Evolutionary conservation across 2,797 vertebrate species (phyloP).

Genomic region (Champsocephalus esox): DNA sequence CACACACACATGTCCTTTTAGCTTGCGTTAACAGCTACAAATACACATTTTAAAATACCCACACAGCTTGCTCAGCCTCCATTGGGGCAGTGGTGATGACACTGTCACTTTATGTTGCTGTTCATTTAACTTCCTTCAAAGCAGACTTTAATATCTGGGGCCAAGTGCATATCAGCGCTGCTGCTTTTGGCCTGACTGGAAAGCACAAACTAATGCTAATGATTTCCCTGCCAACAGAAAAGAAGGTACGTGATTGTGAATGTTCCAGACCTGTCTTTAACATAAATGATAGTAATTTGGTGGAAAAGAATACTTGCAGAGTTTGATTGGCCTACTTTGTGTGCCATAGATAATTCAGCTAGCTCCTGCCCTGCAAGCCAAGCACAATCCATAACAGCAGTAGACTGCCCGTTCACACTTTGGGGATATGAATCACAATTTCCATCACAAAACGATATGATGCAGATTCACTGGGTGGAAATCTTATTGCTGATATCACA

Average conservation of each 20-base stretch:
- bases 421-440: too few relatives aligned
- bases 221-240: conserved; percentile 57
- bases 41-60: conserved; percentile 33
- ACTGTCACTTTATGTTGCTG: conserved; percentile 63
- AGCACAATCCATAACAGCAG: conserved; percentile 39
- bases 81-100: conserved; percentile 45
- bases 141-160: conserved; percentile 66
- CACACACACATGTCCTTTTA: conserved; percentile 24
- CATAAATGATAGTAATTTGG: conserved; percentile 66
- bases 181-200: conserved; percentile 38
- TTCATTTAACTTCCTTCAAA: conserved; percentile 64
- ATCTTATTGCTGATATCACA: too few relatives aligned
- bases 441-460: too few relatives aligned
- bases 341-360: conserved; percentile 46
- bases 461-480: too few relatives aligned
- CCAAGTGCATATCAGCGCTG: conserved; percentile 58
- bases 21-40: conserved; percentile 37
- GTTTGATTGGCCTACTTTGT: conserved; percentile 58
- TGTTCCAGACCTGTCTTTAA: conserved; percentile 51
- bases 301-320: conserved; percentile 48
- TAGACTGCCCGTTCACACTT: conserved; percentile 23
- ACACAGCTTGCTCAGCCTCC: conserved; percentile 41
- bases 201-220: conserved; percentile 52
- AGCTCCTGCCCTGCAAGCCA: conserved; percentile 32
- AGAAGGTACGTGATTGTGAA: conserved; percentile 36